Conservation (phyloP, 2,888 invertebrate genomes). For the Stenurella melanura region DNA sequence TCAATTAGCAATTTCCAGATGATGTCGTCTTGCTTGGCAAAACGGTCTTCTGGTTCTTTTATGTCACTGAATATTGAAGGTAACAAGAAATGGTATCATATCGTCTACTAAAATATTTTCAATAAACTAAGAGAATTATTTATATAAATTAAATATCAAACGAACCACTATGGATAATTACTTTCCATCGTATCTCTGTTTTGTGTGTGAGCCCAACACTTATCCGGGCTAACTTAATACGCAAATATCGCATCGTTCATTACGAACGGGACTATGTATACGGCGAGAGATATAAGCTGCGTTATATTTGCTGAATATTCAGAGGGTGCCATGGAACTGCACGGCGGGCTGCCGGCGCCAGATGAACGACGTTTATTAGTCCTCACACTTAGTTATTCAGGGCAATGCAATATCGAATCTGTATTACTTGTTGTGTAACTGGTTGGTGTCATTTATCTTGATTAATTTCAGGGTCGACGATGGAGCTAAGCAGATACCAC, state of each 20-base stretch:
- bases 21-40: too few relatives aligned
- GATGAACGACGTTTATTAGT: constrained; percentile 41
- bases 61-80: too few relatives aligned
- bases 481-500: neutral
- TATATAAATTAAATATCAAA: too few relatives aligned
- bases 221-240: constrained; percentile 14
- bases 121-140: too few relatives aligned
- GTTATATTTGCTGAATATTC: constrained; percentile 36
- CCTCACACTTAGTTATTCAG: constrained; percentile 35
- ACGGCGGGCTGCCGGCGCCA: constrained; percentile 43
- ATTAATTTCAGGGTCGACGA: constrained; percentile 19
- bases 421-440: constrained; percentile 39
- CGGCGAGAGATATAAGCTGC: constrained; percentile 8
- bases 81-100: too few relatives aligned
- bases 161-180: too few relatives aligned
- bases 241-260: constrained; percentile 34
- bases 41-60: too few relatives aligned
- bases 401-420: constrained; percentile 40
- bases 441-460: constrained; percentile 32
- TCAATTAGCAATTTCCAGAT: too few relatives aligned
- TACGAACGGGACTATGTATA: constrained; percentile 18
- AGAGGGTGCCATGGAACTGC: constrained; percentile 7
- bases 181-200: too few relatives aligned
- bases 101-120: too few relatives aligned
- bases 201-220: constrained; percentile 16